Evolutionary conservation across 2,888 invertebrate species (phyloP).

Genomic region (Phengaris alcon): DNA sequence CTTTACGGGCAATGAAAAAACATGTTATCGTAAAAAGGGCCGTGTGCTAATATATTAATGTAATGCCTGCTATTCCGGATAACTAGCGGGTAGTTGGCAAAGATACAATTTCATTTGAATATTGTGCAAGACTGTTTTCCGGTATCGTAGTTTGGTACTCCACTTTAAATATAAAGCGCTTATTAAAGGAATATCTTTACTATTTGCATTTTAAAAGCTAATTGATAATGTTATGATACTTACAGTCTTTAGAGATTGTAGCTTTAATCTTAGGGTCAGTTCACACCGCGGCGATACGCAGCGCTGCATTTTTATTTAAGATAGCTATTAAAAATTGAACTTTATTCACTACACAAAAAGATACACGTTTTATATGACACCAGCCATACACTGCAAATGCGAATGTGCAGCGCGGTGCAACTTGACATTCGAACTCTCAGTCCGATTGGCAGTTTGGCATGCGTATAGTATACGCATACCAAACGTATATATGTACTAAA

Average conservation of each 20-base stretch:
- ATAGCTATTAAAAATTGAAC: no score
- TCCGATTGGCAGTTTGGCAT: no score
- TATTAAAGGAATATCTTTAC: constrained; percentile 60
- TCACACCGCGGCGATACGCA: no score
- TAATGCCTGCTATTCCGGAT: constrained; percentile 68
- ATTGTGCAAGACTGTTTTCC: constrained; percentile 74
- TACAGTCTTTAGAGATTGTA: not conserved
- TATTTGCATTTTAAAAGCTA: constrained; percentile 51
- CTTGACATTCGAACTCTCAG: no score
- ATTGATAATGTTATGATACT: constrained; percentile 50
- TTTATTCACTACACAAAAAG: no score
- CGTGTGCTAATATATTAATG: constrained; percentile 76
- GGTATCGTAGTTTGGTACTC: constrained; percentile 58
- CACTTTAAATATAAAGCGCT: constrained; percentile 73
- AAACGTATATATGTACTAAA: no score
- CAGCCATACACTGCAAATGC: no score
- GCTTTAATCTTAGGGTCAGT: not conserved
- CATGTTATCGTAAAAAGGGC: constrained; percentile 70
- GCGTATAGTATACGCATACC: no score
- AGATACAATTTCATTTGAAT: constrained; percentile 80
- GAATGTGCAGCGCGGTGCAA: no score
- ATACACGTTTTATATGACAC: no score
- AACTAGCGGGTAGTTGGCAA: constrained; percentile 76
- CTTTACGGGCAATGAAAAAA: constrained; percentile 75
- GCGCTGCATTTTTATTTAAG: no score